These are phyloP conservation scores for Pseudomugil gertrudae DNA, from an alignment of 2,797 vertebrate genomes.

Conservation along the genomic window DNA sequence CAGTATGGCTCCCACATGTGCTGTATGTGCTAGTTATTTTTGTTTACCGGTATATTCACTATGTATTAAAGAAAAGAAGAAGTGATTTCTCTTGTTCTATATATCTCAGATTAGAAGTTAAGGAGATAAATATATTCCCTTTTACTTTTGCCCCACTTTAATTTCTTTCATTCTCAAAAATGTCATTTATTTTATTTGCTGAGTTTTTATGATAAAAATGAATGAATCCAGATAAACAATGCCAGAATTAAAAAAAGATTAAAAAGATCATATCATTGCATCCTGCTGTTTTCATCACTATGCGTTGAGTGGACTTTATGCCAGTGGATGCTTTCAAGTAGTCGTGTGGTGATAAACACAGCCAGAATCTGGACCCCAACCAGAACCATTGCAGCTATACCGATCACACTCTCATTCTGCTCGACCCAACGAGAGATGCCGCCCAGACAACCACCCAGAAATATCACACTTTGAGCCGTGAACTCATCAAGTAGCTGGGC, in stretches of 20 bases:
- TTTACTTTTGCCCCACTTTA: background rate
- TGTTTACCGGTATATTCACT: no score
- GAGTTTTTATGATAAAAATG: background rate
- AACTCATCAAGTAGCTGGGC: slow-evolving; percentile 78
- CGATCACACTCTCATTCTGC: slow-evolving; percentile 66
- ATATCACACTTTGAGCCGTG: slow-evolving; percentile 74
- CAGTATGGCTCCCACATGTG: no score
- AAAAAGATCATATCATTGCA: slow-evolving; percentile 1
- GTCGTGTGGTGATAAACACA: slow-evolving; percentile 72
- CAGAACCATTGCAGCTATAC: background rate
- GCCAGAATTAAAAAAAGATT: background rate
- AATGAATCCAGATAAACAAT: slow-evolving; percentile 10
- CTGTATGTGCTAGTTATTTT: no score
- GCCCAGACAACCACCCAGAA: slow-evolving; percentile 85
- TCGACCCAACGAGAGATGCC: slow-evolving; percentile 83
- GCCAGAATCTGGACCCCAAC: slow-evolving; percentile 79
- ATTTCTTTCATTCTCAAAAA: background rate
- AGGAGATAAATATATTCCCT: background rate
- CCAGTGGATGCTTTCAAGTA: slow-evolving; percentile 76
- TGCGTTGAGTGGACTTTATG: slow-evolving; percentile 45
- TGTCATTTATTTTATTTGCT: background rate
- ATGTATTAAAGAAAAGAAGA: no score
- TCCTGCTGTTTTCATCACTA: background rate
- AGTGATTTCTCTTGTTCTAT: no score
- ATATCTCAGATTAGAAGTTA: no score